Base-by-base conservation (phyloP, 2,113 vertebrate genomes). In the Guaruba guarouba region DNA sequence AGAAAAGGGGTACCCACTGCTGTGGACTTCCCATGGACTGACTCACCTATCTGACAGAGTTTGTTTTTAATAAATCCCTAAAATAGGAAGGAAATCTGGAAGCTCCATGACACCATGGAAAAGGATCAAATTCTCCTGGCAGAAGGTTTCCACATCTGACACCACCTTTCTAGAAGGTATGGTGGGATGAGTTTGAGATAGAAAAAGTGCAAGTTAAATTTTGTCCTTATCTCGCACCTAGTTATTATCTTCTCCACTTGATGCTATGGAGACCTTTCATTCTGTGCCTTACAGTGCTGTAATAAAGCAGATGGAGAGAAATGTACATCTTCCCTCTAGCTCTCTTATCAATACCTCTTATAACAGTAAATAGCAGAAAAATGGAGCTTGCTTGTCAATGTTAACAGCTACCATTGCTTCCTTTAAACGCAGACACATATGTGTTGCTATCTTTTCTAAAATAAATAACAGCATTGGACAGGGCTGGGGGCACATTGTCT, bases 281-380 rank as follows among this genome's bases (percentile, higher is more conserved):
- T 74, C 61, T 83, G 73, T 96, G 86, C 44, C 46, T 90, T 84
- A 61, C 25, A 82, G 62, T 57, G 31, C 63, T 52, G 6, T 84
- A 93, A 94, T 84, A 86, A 84, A 93, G 62, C 91, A 92, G 83
- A 92, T 85, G 74, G 92, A 92, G 74, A 94, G 49, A 92, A 94
- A 89, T 89, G 83, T 89, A 44, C 10, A 7, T 84, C 51, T 66
- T 92, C 86, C 15, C 76, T 89, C 69, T 41, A 73, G n/a, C 52
- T 92, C 28, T 91, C 57, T 87, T 93, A 94, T 92, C 92, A 95
- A 89, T 93, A 95, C 44, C 44, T 91, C 68, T 87, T 80, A 79
- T 74, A 82, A 62, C 86, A 73, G 71, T 88, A 92, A 96, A 89
- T 89, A 93, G 93, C 73, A 73, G 66, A 74, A 84, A 93, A 93